Percentiles rank a stretch among this genome's conserved stretches.
Conservation (phyloP, 2,113 vertebrate genomes). For the Sceloporus tristichus region DNA sequence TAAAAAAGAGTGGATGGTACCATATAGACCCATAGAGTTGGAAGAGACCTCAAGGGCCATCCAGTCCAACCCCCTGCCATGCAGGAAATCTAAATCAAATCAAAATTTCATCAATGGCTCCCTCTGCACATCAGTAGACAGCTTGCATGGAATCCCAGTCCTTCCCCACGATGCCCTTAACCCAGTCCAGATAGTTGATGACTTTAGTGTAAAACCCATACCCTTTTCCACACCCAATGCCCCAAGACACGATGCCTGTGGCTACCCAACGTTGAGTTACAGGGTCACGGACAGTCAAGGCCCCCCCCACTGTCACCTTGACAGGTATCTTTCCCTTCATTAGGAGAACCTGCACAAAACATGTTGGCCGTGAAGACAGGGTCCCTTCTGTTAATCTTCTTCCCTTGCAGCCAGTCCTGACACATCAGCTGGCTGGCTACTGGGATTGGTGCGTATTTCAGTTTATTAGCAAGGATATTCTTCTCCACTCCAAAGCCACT, state of each 20-base stretch:
- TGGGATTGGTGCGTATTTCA: slow-evolving; percentile 80
- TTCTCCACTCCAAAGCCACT: slow-evolving; percentile 87
- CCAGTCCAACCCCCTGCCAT: too few relatives aligned
- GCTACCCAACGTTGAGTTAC: slow-evolving; percentile 71
- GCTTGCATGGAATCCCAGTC: slow-evolving; percentile 45
- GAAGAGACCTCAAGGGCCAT: too few relatives aligned
- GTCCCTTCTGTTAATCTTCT: neutral
- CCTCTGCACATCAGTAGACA: neutral
- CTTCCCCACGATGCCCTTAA: slow-evolving; percentile 71
- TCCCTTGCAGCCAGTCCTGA: slow-evolving; percentile 55
- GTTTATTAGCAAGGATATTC: neutral
- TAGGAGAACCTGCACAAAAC: slow-evolving; percentile 81
- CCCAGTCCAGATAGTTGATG: slow-evolving; percentile 81
- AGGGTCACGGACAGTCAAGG: slow-evolving; percentile 60
- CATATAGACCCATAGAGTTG: neutral
- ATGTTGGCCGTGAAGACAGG: slow-evolving; percentile 80
- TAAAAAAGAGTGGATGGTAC: neutral
- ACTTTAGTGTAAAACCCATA: slow-evolving; percentile 85
- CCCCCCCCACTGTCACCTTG: slow-evolving; percentile 82
- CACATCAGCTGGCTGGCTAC: slow-evolving; percentile 50
- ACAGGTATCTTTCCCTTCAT: slow-evolving; percentile 71
- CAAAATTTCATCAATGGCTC: neutral
- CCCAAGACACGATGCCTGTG: slow-evolving; percentile 84
- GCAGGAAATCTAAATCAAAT: too few relatives aligned
- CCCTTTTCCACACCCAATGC: slow-evolving; percentile 74